These are phyloP conservation scores for Psittacula echo DNA, from an alignment of 2,797 vertebrate species.

Conservation along the genomic window DNA sequence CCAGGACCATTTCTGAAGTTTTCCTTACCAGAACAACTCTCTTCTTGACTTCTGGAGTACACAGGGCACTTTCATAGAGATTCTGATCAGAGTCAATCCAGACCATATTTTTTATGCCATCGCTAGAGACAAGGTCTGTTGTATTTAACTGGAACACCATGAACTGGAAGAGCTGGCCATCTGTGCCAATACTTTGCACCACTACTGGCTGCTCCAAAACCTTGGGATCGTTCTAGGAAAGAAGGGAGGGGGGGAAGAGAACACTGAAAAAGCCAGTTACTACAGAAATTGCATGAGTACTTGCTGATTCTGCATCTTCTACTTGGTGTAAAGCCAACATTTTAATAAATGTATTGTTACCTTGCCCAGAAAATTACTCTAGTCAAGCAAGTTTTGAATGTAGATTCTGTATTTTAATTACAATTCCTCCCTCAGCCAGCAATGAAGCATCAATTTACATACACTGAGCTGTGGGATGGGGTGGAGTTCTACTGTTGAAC, in stretches of 20 bases:
- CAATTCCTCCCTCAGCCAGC: constrained; percentile 50
- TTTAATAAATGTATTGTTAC: constrained; percentile 67
- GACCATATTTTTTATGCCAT: constrained; percentile 90
- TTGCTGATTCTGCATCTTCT: constrained; percentile 60
- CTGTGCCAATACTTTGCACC: constrained; percentile 88
- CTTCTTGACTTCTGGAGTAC: constrained; percentile 83
- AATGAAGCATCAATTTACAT: constrained; percentile 53
- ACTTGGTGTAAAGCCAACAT: constrained; percentile 40
- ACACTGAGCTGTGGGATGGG: constrained; percentile 1
- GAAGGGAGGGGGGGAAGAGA: neutral
- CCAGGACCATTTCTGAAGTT: neutral
- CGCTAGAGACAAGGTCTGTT: constrained; percentile 81
- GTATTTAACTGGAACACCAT: constrained; percentile 94
- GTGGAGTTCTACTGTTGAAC: neutral
- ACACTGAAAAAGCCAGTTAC: neutral
- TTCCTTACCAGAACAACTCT: constrained; percentile 83
- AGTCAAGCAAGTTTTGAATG: constrained; percentile 69
- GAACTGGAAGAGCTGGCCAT: constrained; percentile 91
- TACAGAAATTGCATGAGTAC: neutral
- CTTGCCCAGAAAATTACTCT: constrained; percentile 69
- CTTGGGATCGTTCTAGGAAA: constrained; percentile 75
- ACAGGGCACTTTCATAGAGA: constrained; percentile 87
- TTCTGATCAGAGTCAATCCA: constrained; percentile 89
- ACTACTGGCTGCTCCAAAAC: constrained; percentile 87
- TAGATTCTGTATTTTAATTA: constrained; percentile 68